Conservation (phyloP, 2,113 vertebrate species). For the Scophthalmus maximus region DNA sequence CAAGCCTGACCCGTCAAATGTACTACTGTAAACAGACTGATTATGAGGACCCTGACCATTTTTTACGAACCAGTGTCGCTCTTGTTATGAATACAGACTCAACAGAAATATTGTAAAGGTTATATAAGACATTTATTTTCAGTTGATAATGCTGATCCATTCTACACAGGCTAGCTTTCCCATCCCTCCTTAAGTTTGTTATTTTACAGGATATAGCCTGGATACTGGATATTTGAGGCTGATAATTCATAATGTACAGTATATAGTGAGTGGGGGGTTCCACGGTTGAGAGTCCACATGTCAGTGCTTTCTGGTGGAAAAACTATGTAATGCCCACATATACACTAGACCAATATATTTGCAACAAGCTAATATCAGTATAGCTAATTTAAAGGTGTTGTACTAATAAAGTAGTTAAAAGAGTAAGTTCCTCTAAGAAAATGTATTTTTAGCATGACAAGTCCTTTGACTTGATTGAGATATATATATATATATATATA, state of each 20-base stretch:
- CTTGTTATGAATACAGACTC: too few species aligned
- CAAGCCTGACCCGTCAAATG: background rate
- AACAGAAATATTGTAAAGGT: background rate
- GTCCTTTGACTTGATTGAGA: too few species aligned
- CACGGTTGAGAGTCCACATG: background rate
- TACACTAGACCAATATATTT: background rate
- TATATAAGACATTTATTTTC: background rate
- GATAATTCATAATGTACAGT: background rate
- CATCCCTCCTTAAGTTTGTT: too few species aligned
- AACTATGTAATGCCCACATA: background rate
- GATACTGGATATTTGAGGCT: too few species aligned
- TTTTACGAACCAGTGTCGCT: too few species aligned
- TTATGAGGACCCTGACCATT: too few species aligned
- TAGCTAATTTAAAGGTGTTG: background rate
- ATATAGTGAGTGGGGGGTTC: background rate
- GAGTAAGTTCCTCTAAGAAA: background rate
- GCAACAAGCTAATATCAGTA: background rate
- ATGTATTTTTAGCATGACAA: too few species aligned
- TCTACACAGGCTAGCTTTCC: too few species aligned
- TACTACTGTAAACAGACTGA: background rate
- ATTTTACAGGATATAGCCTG: too few species aligned
- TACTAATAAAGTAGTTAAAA: background rate
- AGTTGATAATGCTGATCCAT: too few species aligned
- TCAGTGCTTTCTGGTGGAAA: background rate
- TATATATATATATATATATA: too few species aligned